A percentile compares a stretch with the other conserved stretches of the same genome.
phyloP scores from a whole-genome alignment of 2,113 vertebrate genomes.

The Calypte anna region DNA sequence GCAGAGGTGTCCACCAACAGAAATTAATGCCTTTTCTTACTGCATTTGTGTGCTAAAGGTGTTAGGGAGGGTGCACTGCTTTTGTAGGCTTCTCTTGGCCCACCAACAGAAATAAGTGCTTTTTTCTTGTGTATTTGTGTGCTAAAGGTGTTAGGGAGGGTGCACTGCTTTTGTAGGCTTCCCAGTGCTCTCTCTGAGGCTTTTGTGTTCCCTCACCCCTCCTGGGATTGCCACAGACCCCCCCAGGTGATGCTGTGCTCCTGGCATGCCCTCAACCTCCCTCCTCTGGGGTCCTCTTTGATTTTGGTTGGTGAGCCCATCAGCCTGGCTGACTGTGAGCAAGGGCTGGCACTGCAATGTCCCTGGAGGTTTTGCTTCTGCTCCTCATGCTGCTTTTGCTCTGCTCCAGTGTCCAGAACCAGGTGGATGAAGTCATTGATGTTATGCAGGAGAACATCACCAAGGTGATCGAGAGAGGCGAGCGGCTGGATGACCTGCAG shows the following conservation, averaged over 20 bases:
- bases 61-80: background rate
- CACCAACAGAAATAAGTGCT: background rate
- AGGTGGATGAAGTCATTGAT: slow-evolving; percentile 98
- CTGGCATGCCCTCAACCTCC: background rate
- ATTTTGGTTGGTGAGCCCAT: background rate
- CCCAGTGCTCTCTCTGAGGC: background rate
- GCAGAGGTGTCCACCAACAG: background rate
- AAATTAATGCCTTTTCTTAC: background rate
- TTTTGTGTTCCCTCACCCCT: background rate
- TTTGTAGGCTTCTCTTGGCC: background rate
- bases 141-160: background rate
- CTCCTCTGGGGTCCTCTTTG: background rate
- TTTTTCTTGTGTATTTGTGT: background rate
- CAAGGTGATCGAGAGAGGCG: slow-evolving; percentile 96
- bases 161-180: background rate
- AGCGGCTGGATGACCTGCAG: slow-evolving; percentile 95
- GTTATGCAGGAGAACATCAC: slow-evolving; percentile 99
- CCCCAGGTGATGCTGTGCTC: background rate
- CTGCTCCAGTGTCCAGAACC: slow-evolving; percentile 91
- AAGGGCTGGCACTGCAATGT: accelerated
- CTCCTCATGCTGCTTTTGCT: background rate
- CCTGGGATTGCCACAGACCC: background rate
- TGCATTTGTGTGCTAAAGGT: background rate
- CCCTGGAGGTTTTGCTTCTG: background rate
- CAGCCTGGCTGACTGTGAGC: background rate